Conservation (phyloP, 1,140 invertebrate species). For the Antheraea pernyi region DNA sequence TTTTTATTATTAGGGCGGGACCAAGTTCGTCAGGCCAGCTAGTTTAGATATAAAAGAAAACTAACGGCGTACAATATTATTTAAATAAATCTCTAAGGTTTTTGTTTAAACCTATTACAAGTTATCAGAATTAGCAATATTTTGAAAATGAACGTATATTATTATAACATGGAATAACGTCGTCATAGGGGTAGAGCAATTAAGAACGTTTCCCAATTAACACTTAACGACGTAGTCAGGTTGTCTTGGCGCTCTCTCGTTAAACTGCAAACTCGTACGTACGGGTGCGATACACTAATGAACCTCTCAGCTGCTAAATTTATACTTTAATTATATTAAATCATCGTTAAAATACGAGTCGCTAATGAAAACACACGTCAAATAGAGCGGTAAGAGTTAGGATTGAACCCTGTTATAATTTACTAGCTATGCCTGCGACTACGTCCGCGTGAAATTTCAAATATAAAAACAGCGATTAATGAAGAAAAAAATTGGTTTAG, state of each 20-base stretch:
- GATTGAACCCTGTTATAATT: too few relatives aligned
- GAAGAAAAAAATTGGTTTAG: too few relatives aligned
- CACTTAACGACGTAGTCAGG: slow-evolving; percentile 1
- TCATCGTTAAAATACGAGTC: slow-evolving; percentile 5
- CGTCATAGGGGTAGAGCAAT: neutral
- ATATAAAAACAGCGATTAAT: too few relatives aligned
- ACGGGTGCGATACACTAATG: slow-evolving; percentile 2
- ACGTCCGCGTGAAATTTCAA: too few relatives aligned
- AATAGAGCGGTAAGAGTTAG: neutral
- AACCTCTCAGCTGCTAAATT: slow-evolving; percentile 9
- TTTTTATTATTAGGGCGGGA: too few relatives aligned
- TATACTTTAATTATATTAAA: slow-evolving; percentile 13
- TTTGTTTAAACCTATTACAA: too few relatives aligned
- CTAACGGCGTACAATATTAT: too few relatives aligned
- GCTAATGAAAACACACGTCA: neutral
- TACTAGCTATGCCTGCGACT: too few relatives aligned
- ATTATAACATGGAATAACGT: neutral
- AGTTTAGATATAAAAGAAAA: too few relatives aligned
- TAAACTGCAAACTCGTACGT: slow-evolving; percentile 5
- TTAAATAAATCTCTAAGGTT: too few relatives aligned
- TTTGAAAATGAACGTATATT: neutral
- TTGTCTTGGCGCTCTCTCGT: neutral
- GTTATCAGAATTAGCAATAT: neutral
- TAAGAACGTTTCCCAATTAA: slow-evolving; percentile 10
- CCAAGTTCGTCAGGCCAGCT: too few relatives aligned